Evolutionary conservation across 37 sponge, comb jelly and placozoan species (phyloP).

Genomic region (Ephydatia muelleri): DNA sequence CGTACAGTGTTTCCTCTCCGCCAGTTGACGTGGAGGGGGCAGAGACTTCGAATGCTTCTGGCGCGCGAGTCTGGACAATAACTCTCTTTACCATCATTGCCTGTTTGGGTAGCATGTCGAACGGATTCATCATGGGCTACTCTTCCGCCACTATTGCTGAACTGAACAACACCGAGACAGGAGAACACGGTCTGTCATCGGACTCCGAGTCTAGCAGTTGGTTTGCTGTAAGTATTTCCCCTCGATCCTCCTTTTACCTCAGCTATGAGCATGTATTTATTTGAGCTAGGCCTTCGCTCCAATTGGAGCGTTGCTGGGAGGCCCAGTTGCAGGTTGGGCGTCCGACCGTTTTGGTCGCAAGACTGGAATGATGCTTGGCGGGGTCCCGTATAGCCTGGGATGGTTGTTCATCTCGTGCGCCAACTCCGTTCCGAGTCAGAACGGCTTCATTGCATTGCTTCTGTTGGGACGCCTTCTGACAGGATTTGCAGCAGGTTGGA

Average conservation of each 20-base stretch:
- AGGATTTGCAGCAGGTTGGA: slow-evolving; percentile 64
- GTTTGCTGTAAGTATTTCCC: no score
- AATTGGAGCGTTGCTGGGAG: slow-evolving; percentile 63
- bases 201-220: no score
- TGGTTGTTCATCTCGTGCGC: slow-evolving; percentile 48
- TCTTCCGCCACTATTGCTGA: slow-evolving; percentile 34
- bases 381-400: slow-evolving; percentile 32
- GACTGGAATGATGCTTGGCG: slow-evolving; percentile 36
- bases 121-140: slow-evolving; percentile 45
- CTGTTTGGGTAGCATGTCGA: slow-evolving; percentile 25
- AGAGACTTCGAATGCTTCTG: no score
- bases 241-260: no score
- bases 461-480: slow-evolving; percentile 56
- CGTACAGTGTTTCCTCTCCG: no score
- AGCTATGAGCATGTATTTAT: not conserved
- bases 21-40: no score
- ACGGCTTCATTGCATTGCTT: slow-evolving; percentile 22
- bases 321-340: slow-evolving; percentile 38
- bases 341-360: slow-evolving; percentile 55
- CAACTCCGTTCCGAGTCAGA: not conserved
- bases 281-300: slow-evolving; percentile 28
- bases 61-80: slow-evolving; percentile 22
- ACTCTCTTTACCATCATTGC: slow-evolving; percentile 36
- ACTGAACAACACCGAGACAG: not conserved
- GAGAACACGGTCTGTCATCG: no score